phyloP scores from a whole-genome alignment of 64 coral and sea anemone species.

The Porites australiensis region DNA sequence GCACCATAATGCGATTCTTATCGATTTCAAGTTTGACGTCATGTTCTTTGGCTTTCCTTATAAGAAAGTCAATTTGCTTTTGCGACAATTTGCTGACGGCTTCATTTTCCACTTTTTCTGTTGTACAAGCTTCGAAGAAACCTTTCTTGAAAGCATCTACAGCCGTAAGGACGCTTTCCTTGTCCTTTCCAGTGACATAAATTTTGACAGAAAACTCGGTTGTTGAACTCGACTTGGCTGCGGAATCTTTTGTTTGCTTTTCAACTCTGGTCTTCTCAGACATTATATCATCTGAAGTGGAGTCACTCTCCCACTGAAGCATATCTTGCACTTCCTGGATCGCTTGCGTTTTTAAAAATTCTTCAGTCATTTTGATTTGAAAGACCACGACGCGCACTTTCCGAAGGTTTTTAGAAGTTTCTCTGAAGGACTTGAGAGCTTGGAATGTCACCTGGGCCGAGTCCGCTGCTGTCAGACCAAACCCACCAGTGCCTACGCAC shows the following conservation, averaged over 20 bases:
- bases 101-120: slow-evolving; percentile 30
- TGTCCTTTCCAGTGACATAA: slow-evolving; percentile 40
- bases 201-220: slow-evolving; percentile 1
- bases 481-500: slow-evolving; percentile 36
- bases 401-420: slow-evolving; percentile 21
- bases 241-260: background rate
- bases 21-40: slow-evolving; percentile 56
- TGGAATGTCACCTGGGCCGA: slow-evolving; percentile 74
- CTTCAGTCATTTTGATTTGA: slow-evolving; percentile 49
- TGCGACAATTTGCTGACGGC: slow-evolving; percentile 37
- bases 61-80: slow-evolving; percentile 4
- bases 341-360: slow-evolving; percentile 60
- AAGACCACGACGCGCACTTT: slow-evolving; percentile 70
- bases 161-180: slow-evolving; percentile 11
- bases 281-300: no score
- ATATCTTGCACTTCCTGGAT: background rate
- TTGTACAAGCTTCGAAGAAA: slow-evolving; percentile 44
- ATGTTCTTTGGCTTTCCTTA: slow-evolving; percentile 23
- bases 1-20: slow-evolving; percentile 45
- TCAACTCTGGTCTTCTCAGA: no score
- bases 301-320: background rate
- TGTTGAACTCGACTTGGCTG: background rate
- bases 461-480: slow-evolving; percentile 32
- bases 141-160: slow-evolving; percentile 30
- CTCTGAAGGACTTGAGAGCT: slow-evolving; percentile 43